Conservation (phyloP, 2,113 vertebrate genomes). For the Esox niger region DNA sequence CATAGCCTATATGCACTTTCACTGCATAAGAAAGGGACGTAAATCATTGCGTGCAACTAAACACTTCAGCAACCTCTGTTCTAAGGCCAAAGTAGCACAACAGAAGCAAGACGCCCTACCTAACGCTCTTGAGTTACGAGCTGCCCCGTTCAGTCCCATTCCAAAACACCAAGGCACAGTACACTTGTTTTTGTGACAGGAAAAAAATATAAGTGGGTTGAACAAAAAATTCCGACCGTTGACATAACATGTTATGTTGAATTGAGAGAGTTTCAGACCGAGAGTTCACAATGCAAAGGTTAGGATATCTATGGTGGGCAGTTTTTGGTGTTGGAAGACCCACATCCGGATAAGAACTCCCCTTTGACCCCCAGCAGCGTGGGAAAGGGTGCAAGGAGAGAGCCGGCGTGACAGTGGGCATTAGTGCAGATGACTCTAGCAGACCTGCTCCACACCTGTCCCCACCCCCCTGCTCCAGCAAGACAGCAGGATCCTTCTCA, state of each 20-base stretch:
- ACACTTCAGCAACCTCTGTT: not conserved
- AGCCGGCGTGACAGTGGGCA: constrained; percentile 67
- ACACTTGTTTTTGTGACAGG: no score
- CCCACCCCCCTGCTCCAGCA: constrained; percentile 13
- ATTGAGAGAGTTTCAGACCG: no score
- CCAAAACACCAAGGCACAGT: not conserved
- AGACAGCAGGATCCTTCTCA: constrained; percentile 20
- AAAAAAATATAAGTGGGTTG: no score
- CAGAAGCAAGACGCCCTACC: not conserved
- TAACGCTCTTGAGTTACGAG: not conserved
- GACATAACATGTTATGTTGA: no score
- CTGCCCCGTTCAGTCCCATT: not conserved
- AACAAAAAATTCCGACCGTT: no score
- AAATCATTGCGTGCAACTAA: not conserved
- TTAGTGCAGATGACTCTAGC: constrained; percentile 73
- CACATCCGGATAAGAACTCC: constrained; percentile 51
- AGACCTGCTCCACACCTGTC: constrained; percentile 68
- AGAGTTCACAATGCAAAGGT: not conserved
- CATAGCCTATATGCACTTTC: constrained; percentile 1
- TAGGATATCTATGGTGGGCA: not conserved
- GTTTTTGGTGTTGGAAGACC: constrained; percentile 8
- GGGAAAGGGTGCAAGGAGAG: constrained; percentile 64
- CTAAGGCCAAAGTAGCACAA: not conserved
- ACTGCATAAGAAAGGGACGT: not conserved
- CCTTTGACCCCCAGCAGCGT: constrained; percentile 68